Conservation (phyloP, 1,140 invertebrate species). For the Drosophila yakuba region DNA sequence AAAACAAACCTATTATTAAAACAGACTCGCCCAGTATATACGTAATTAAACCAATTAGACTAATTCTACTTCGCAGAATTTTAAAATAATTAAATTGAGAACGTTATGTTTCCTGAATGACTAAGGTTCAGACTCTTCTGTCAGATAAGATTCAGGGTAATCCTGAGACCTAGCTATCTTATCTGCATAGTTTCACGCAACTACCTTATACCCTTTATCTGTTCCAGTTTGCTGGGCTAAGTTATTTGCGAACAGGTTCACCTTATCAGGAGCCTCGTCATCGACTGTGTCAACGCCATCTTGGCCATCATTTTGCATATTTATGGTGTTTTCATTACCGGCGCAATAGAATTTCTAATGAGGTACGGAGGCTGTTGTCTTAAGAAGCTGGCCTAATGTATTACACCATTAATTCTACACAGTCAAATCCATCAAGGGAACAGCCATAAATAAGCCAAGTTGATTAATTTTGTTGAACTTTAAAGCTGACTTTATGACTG, state of each 20-base stretch:
- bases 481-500: constrained; percentile 42
- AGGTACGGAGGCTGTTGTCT: constrained; percentile 5
- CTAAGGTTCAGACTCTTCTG: not conserved
- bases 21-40: not conserved
- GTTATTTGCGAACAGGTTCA: constrained; percentile 5
- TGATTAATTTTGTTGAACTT: constrained; percentile 46
- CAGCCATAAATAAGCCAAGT: constrained; percentile 26
- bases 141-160: constrained; percentile 34
- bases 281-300: constrained; percentile 35
- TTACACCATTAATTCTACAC: constrained; percentile 53
- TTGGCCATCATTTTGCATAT: constrained; percentile 47
- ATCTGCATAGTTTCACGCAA: constrained; percentile 20
- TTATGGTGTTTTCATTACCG: constrained; percentile 34
- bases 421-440: constrained; percentile 37
- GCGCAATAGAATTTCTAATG: constrained; percentile 48
- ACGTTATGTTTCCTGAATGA: not conserved
- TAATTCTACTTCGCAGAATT: not conserved
- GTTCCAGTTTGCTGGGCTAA: constrained; percentile 9
- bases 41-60: not conserved
- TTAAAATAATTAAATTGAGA: not conserved
- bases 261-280: constrained; percentile 9
- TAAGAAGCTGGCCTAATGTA: constrained; percentile 44
- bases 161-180: constrained; percentile 29
- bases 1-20: not conserved
- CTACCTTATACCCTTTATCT: constrained; percentile 16